phyloP scores from a whole-genome alignment of 92 coral and sea anemone genomes.

The Actinostola sp. region DNA sequence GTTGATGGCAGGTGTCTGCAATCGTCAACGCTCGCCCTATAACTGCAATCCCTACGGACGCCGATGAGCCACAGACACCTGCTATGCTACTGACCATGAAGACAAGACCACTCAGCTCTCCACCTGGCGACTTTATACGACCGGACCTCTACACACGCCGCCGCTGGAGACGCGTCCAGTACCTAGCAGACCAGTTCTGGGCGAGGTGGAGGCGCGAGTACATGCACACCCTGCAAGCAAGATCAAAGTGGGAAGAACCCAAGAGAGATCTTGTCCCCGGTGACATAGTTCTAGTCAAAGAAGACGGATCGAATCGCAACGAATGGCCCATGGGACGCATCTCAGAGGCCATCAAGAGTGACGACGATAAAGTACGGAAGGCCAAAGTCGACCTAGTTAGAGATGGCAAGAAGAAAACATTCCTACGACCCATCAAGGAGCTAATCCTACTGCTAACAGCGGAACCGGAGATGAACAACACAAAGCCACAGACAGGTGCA shows the following conservation, averaged over 20 bases:
- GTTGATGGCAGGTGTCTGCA: conserved; percentile 29
- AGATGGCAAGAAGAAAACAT: too few species aligned
- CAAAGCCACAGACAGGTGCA: too few species aligned
- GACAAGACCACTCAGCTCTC: background rate
- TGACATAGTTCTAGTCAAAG: conserved; percentile 38
- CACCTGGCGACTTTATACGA: conserved; percentile 36
- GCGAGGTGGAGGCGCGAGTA: conserved; percentile 40
- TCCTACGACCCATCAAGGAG: too few species aligned
- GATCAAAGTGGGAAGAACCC: conserved; percentile 36
- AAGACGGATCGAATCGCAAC: conserved; percentile 15
- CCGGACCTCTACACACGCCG: conserved; percentile 33
- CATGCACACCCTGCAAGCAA: conserved; percentile 26
- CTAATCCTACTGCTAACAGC: too few species aligned
- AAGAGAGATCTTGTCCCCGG: conserved; percentile 3
- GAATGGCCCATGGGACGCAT: background rate
- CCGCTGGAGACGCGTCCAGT: conserved; percentile 40
- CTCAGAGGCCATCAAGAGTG: too few species aligned
- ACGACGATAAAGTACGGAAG: too few species aligned
- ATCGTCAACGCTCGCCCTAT: conserved; percentile 48
- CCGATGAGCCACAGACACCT: background rate
- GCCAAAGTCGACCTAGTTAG: too few species aligned
- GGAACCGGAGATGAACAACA: too few species aligned
- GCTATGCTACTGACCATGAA: background rate
- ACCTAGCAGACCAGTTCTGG: conserved; percentile 54
- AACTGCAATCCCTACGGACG: background rate